Conservation (phyloP, 1,140 invertebrate species). For the Aphaenogaster rudis region DNA sequence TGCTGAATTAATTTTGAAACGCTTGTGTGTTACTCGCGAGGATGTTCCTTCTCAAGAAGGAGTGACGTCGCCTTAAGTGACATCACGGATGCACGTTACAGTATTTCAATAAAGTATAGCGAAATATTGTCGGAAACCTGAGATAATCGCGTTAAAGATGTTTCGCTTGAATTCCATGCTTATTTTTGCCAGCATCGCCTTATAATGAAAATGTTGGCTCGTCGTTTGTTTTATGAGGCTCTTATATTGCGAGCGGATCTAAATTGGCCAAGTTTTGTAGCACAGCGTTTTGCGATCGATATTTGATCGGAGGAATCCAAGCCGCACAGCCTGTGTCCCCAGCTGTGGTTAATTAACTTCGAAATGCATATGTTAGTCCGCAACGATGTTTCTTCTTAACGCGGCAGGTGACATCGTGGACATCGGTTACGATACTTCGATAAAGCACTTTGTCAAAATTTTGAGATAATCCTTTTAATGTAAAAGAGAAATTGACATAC, state of each 20-base stretch:
- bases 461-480: neutral
- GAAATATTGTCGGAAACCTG: neutral
- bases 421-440: neutral
- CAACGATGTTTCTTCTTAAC: conserved; percentile 6
- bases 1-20: conserved; percentile 27
- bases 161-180: neutral
- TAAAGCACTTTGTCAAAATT: neutral
- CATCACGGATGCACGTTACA: neutral
- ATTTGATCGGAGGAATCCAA: conserved; percentile 8
- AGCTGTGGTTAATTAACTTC: conserved; percentile 27
- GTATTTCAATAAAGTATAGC: neutral
- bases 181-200: neutral
- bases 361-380: neutral
- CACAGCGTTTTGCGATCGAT: conserved; percentile 34
- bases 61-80: neutral
- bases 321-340: neutral
- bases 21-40: neutral
- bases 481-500: neutral
- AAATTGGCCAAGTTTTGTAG: neutral
- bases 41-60: neutral
- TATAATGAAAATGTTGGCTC: neutral
- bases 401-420: neutral
- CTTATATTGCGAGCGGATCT: neutral
- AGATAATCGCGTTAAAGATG: neutral
- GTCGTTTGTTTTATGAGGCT: neutral